Conservation (phyloP, 2,797 vertebrate genomes). For the Hydrolagus colliei region DNA sequence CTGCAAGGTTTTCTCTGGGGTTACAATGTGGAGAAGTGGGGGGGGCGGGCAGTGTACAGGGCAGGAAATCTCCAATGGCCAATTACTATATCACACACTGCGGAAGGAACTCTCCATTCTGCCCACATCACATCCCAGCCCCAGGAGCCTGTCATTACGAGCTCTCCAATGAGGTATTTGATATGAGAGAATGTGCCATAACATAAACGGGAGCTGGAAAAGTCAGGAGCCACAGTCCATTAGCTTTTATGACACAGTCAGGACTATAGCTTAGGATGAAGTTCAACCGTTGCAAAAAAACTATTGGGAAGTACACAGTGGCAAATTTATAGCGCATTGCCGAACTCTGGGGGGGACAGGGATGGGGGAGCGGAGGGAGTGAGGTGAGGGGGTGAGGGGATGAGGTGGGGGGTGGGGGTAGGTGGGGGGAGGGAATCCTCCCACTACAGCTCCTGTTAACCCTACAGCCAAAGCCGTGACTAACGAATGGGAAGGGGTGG, state of each 20-base stretch:
- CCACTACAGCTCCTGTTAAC: too few species aligned
- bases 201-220: neutral
- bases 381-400: too few species aligned
- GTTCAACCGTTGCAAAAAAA: neutral
- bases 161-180: neutral
- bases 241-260: neutral
- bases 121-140: neutral
- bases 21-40: too few species aligned
- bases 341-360: too few species aligned
- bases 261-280: neutral
- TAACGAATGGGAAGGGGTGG: too few species aligned
- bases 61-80: conserved; percentile 9
- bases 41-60: too few species aligned
- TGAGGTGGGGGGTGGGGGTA: too few species aligned
- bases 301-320: neutral
- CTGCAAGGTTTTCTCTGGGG: too few species aligned
- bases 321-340: too few species aligned
- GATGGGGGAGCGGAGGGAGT: too few species aligned
- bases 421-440: too few species aligned
- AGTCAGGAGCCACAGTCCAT: neutral
- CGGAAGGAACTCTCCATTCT: neutral
- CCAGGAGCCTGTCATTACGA: neutral
- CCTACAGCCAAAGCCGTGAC: too few species aligned
- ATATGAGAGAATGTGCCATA: neutral
- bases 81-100: neutral